Percentiles rank a stretch among this genome's conserved stretches.
These are phyloP conservation scores for Patagioenas fasciata DNA, from an alignment of 2,113 vertebrate species.

Conservation along the genomic window DNA sequence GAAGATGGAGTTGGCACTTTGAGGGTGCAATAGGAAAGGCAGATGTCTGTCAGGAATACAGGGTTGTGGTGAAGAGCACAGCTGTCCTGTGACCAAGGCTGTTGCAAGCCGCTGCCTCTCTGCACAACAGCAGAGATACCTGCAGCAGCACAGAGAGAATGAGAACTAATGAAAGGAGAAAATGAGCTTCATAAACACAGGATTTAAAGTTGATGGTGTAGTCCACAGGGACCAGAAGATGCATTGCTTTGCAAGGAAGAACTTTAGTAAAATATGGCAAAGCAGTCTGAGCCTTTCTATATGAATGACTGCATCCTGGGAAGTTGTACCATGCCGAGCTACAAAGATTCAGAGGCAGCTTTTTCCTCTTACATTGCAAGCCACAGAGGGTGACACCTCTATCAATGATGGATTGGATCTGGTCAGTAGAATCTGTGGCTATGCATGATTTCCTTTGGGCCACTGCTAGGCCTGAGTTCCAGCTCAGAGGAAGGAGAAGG, in stretches of 20 bases:
- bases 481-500: not conserved
- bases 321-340: not conserved
- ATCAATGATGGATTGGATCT: not conserved
- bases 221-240: not conserved
- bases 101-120: not conserved
- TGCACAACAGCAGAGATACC: not conserved
- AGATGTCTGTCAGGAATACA: not conserved
- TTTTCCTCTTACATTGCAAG: not conserved
- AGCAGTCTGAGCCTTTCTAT: not conserved
- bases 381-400: not conserved
- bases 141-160: not conserved
- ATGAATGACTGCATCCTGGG: not conserved
- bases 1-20: not conserved
- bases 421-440: not conserved
- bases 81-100: not conserved
- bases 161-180: slow-evolving; percentile 21
- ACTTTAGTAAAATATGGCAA: not conserved
- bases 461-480: not conserved
- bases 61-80: not conserved
- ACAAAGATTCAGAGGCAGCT: not conserved
- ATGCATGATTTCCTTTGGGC: not conserved
- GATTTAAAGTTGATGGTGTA: not conserved
- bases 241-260: not conserved
- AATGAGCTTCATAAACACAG: slow-evolving; percentile 17
- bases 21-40: not conserved